Percentiles rank a stretch among this genome's conserved stretches.
phyloP scores from a whole-genome alignment of 2,797 vertebrate species.

The Scolopax bukidnonensis region DNA sequence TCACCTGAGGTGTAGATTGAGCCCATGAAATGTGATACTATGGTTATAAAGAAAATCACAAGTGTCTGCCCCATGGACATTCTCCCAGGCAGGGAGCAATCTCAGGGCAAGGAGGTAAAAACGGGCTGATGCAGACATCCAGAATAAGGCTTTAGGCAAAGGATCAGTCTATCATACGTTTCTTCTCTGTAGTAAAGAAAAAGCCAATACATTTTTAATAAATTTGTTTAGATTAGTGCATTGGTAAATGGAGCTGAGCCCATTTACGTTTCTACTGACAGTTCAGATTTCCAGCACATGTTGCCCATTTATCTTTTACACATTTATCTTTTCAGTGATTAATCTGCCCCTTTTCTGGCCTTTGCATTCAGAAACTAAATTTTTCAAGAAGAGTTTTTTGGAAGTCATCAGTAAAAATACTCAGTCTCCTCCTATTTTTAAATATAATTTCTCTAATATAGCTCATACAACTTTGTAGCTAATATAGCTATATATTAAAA shows the following conservation, averaged over 20 bases:
- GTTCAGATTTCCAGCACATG: not conserved
- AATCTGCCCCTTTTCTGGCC: not conserved
- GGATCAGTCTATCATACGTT: not conserved
- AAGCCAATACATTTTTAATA: not conserved
- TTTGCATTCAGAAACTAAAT: not conserved
- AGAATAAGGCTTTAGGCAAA: not conserved
- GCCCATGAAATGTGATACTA: not conserved
- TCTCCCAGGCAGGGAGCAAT: not conserved
- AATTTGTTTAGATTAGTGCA: not conserved
- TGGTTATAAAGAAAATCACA: not conserved
- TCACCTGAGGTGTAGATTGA: not conserved
- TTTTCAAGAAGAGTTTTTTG: not conserved
- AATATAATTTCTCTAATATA: not conserved
- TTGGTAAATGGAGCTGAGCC: not conserved
- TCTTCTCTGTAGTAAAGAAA: not conserved
- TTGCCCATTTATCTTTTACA: not conserved
- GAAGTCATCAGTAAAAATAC: not conserved
- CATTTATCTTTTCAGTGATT: not conserved
- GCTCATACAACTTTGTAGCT: not conserved
- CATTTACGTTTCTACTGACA: not conserved
- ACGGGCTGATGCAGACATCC: not conserved
- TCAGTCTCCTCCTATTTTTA: not conserved
- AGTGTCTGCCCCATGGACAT: fast-evolving
- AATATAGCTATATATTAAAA: not conserved
- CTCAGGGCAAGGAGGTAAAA: not conserved